Conservation (phyloP, 2,888 invertebrate species). For the Clepsis dumicolana region DNA sequence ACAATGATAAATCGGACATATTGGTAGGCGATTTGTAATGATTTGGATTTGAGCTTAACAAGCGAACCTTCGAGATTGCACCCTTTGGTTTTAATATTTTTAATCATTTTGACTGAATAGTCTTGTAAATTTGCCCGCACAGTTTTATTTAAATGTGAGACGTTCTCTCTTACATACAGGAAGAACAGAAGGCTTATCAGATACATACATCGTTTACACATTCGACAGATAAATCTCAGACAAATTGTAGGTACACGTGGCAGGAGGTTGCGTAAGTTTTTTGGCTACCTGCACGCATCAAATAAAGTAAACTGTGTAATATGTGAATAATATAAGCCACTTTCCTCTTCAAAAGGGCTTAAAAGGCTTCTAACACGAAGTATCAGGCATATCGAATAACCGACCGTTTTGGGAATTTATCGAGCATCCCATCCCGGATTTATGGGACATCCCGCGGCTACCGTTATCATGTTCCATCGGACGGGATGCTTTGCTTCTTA, state of each 20-base stretch:
- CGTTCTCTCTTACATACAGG: no score
- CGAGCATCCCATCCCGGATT: conserved; percentile 61
- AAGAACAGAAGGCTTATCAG: no score
- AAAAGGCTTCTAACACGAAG: conserved; percentile 41
- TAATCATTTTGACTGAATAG: neutral
- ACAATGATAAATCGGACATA: conserved; percentile 37
- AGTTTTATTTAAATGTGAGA: no score
- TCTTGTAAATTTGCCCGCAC: no score
- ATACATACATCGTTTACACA: no score
- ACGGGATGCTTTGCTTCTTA: conserved; percentile 23
- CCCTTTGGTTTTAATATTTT: neutral
- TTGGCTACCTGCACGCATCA: neutral
- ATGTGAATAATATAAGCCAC: neutral
- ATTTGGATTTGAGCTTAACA: neutral
- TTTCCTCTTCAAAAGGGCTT: neutral
- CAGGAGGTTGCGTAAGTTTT: no score
- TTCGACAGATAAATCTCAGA: no score
- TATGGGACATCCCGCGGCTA: conserved; percentile 63
- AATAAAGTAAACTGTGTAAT: neutral
- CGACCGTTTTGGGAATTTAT: conserved; percentile 63
- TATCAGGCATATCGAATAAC: conserved; percentile 68
- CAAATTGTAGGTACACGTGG: no score
- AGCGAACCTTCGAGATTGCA: neutral
- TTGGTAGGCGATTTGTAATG: conserved; percentile 13
- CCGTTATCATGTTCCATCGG: conserved; percentile 59